Evolutionary conservation across 2,888 invertebrate species (phyloP), one percentile per base, ranked within the genome.

Genomic region (Augiades crinisus): DNA sequence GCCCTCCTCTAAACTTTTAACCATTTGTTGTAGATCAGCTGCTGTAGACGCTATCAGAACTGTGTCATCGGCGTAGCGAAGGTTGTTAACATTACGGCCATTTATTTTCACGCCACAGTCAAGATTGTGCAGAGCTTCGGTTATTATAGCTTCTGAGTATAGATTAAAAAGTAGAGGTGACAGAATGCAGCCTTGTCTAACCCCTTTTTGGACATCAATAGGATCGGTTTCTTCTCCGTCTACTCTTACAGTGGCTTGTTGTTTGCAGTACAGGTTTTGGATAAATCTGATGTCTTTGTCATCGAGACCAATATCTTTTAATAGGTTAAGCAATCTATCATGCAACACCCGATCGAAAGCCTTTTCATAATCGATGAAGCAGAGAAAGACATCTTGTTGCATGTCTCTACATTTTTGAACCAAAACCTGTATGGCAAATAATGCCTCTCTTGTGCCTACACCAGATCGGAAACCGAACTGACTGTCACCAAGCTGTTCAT

Each of bases 391-490:
- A 36, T 58, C 54, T 13, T 37, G 40, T 14, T 56, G 52, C 55
- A 57, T 57, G 4, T 54, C 57, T 31, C 44, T 46, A 36, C 57
- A 58, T 37, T 57, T 58, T 31, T 58, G 55, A 2, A 57, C 44
- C 7, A 57, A 27, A 22, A 56, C 54, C 13, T 57, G 40, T n/a
- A 58, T 12, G 14, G 57, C 55, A 45, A 57, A 57, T 7, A 53
- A 40, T n/a, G 52, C 56, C 12, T 59, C 55, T 24, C 58, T 34
- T 10, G 55, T 56, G 22, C 54, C 53, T 2, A 59, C 27, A 12
- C 55, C 47, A 14, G 34, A 13, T 40, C 54, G 6, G 33, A 59
- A 59, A 4, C 47, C 55, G 19, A n/a, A n/a, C n/a, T n/a, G n/a
- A n/a, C n/a, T n/a, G n/a, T n/a, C n/a, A n/a, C n/a, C n/a, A n/a